A percentile compares a stretch with the other conserved stretches of the same genome.
Evolutionary conservation across 2,113 vertebrate genomes (phyloP).

Genomic region (Centropus bengalensis): DNA sequence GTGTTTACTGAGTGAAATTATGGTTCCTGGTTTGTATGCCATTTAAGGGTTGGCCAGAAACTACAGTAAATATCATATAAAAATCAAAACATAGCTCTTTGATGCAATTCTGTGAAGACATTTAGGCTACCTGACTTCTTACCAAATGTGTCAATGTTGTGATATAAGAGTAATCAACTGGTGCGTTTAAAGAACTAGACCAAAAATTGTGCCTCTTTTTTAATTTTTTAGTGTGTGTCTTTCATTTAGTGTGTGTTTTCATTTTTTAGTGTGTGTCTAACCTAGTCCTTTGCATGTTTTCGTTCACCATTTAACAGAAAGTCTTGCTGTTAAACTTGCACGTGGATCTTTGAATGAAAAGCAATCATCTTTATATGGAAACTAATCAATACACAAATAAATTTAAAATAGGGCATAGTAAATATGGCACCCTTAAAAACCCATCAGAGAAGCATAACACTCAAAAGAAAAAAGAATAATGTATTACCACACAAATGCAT

Average conservation of each 20-base stretch:
- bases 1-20: neutral
- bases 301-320: neutral
- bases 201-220: neutral
- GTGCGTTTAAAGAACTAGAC: neutral
- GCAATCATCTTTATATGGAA: neutral
- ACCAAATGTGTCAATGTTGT: neutral
- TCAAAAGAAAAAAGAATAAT: neutral
- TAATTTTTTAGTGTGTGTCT: neutral
- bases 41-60: neutral
- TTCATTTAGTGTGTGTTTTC: neutral
- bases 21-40: neutral
- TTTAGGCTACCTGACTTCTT: neutral
- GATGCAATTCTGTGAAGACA: neutral
- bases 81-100: neutral
- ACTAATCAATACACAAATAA: neutral
- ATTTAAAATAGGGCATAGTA: neutral
- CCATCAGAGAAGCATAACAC: neutral
- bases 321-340: neutral
- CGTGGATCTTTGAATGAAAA: neutral
- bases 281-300: rapidly evolving
- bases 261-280: neutral
- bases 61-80: neutral
- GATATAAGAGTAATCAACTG: neutral
- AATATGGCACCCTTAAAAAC: neutral
- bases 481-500: neutral